phyloP scores from a whole-genome alignment of 2,888 invertebrate genomes.

The Dasysyrphus albostriatus region DNA sequence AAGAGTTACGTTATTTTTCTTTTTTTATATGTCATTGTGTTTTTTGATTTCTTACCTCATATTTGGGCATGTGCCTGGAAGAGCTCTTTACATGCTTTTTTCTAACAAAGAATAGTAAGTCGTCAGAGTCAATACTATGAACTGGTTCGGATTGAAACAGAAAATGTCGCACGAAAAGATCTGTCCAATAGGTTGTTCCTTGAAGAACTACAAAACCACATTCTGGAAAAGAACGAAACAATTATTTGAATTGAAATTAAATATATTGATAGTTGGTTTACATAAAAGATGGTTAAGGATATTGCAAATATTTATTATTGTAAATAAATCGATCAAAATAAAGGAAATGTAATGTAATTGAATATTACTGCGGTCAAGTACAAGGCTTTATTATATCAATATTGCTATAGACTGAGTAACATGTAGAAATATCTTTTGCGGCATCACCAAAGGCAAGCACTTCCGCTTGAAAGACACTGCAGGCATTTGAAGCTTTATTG shows the following conservation, averaged over 20 bases:
- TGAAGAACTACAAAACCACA: slow-evolving; percentile 96
- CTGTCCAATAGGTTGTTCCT: slow-evolving; percentile 97
- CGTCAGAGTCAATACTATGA: slow-evolving; percentile 94
- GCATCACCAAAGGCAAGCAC: too few species aligned
- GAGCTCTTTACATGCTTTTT: slow-evolving; percentile 95
- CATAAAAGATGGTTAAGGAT: not conserved
- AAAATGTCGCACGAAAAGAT: slow-evolving; percentile 96
- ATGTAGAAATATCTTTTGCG: too few species aligned
- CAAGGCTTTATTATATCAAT: too few species aligned
- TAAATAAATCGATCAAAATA: not conserved
- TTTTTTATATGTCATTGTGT: not conserved
- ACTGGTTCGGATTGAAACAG: slow-evolving; percentile 93
- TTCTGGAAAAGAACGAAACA: slow-evolving; percentile 85
- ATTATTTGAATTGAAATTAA: not conserved
- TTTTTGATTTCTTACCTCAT: slow-evolving; percentile 87
- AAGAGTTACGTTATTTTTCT: not conserved
- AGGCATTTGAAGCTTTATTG: too few species aligned
- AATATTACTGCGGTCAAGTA: not conserved
- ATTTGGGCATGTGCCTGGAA: slow-evolving; percentile 94
- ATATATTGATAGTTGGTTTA: not conserved
- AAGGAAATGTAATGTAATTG: not conserved
- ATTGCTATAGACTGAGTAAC: too few species aligned
- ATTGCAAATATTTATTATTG: not conserved
- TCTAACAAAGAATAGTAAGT: slow-evolving; percentile 97
- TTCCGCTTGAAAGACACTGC: too few species aligned